phyloP scores from a whole-genome alignment of 2,888 invertebrate species.

The Agrotis ipsilon region DNA sequence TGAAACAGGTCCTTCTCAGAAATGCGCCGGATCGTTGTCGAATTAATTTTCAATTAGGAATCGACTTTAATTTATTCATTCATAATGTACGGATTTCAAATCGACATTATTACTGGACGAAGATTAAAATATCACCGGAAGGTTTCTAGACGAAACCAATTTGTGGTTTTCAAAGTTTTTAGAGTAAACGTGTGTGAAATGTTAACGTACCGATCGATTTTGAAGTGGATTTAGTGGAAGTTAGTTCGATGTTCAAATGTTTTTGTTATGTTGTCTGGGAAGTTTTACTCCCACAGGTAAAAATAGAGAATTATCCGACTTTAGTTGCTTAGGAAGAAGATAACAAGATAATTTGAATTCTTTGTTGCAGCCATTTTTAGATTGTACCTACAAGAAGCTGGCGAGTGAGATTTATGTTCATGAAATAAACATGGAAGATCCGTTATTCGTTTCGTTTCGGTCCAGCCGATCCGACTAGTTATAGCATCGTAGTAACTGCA shows the following conservation, averaged over 20 bases:
- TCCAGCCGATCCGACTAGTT: no score
- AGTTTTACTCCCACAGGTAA: conserved; percentile 33
- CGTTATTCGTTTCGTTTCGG: no score
- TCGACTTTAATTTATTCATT: conserved; percentile 11
- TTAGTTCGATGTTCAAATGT: conserved; percentile 24
- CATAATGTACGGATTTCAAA: background rate
- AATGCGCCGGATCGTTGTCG: conserved; percentile 11
- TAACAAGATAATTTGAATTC: conserved; percentile 8
- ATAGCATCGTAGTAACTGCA: no score
- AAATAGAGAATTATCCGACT: background rate
- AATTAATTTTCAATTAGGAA: conserved; percentile 22
- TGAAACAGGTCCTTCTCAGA: conserved; percentile 10
- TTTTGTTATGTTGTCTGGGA: conserved; percentile 28
- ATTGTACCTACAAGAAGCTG: background rate
- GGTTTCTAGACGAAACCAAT: conserved; percentile 32
- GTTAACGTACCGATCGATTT: conserved; percentile 26
- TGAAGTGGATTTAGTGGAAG: conserved; percentile 25
- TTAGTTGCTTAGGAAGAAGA: background rate
- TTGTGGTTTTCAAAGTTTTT: conserved; percentile 32
- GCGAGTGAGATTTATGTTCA: no score
- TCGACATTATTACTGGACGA: no score
- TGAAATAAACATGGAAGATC: no score
- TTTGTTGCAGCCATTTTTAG: background rate
- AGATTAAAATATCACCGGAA: conserved; percentile 14
- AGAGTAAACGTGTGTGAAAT: conserved; percentile 39